Percentiles rank a stretch among this genome's conserved stretches.
These are phyloP conservation scores for Sepioteuthis lessoniana DNA, from an alignment of 2,888 invertebrate genomes.

Conservation along the genomic window DNA sequence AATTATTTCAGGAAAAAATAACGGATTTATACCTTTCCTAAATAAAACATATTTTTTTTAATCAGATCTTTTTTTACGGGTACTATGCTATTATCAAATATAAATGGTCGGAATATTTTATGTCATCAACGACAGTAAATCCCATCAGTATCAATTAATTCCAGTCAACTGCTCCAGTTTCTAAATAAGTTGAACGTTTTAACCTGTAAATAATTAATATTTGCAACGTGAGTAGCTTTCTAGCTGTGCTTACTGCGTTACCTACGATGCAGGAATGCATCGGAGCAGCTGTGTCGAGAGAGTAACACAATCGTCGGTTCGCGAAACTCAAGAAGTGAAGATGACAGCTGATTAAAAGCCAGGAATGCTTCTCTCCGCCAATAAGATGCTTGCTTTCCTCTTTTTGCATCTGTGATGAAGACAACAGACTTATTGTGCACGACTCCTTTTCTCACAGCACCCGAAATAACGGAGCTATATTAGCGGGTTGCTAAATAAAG, in stretches of 20 bases:
- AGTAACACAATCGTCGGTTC: background rate
- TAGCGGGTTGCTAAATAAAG: background rate
- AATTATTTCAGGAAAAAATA: too few species aligned
- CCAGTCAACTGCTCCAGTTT: background rate
- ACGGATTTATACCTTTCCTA: too few species aligned
- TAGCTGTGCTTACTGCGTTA: background rate
- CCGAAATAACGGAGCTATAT: background rate
- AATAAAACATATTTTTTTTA: too few species aligned
- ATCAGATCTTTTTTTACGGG: too few species aligned
- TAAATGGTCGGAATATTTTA: too few species aligned
- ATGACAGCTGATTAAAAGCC: constrained; percentile 8
- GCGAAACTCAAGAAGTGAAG: background rate
- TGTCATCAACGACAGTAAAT: too few species aligned
- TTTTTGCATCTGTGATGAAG: background rate
- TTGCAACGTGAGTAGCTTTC: background rate
- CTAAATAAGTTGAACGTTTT: background rate
- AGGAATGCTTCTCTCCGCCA: background rate
- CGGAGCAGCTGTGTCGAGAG: background rate
- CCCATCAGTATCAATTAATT: background rate
- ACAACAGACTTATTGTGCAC: background rate
- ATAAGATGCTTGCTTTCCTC: background rate
- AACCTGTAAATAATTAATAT: background rate
- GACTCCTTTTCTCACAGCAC: background rate
- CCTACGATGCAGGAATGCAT: too few species aligned
- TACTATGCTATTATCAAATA: too few species aligned